A percentile compares a stretch with the other conserved stretches of the same genome.
Conservation (phyloP, 2,888 invertebrate genomes). For the Cyclophora punctaria region DNA sequence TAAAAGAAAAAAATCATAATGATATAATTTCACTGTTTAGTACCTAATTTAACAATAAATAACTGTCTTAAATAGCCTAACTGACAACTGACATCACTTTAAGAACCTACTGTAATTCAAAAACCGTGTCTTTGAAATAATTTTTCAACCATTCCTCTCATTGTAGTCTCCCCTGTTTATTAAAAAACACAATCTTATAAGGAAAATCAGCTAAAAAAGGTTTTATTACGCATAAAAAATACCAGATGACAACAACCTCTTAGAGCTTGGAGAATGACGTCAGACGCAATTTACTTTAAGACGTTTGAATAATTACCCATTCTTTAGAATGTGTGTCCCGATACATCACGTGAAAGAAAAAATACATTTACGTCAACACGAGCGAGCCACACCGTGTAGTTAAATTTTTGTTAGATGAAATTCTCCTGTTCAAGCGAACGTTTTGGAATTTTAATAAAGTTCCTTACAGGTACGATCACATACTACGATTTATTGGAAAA, state of each 20-base stretch:
- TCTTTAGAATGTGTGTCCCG: constrained; percentile 1
- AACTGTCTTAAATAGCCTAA: too few relatives aligned
- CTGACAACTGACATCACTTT: too few relatives aligned
- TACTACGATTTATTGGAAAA: constrained; percentile 9
- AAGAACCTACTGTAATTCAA: too few relatives aligned
- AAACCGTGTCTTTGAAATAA: too few relatives aligned
- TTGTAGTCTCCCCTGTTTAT: too few relatives aligned
- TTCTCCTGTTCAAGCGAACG: constrained; percentile 10
- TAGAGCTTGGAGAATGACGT: not conserved
- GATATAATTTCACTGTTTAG: too few relatives aligned
- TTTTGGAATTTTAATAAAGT: constrained; percentile 21
- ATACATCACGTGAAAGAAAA: constrained; percentile 12
- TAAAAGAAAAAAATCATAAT: too few relatives aligned
- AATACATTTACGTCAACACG: constrained; percentile 13
- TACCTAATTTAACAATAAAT: too few relatives aligned
- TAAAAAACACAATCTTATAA: too few relatives aligned
- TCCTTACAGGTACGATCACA: constrained; percentile 5
- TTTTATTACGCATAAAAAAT: not conserved
- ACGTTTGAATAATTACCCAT: not conserved
- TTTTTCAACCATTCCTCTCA: too few relatives aligned
- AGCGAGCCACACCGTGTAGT: constrained; percentile 11
- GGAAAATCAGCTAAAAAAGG: too few relatives aligned
- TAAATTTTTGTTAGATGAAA: constrained; percentile 19
- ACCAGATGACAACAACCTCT: not conserved
- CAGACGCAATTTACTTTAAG: not conserved